Evolutionary conservation across 2,113 vertebrate genomes (phyloP), one percentile per base, ranked within the genome.

Genomic region (Alethe diademata): DNA sequence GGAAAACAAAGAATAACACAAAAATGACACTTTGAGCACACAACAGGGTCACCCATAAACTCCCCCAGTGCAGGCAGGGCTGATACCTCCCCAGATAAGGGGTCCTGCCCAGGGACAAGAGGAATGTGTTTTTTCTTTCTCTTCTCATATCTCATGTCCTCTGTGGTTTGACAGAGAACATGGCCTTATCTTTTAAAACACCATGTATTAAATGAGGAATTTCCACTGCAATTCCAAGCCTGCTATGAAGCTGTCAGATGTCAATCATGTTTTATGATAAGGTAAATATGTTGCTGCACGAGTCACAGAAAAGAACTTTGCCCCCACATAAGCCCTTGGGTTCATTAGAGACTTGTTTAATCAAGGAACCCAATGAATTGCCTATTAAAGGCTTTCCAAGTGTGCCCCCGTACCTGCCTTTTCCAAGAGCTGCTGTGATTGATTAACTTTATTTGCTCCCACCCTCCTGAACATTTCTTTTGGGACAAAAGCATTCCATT

Each of bases 181-280:
- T 9, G 64, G 54, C 51, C 56, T 93, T 95, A 90, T 79, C 92
- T 94, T 90, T 93, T 80, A 88, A 95, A 93, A 51, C 53, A 19
- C 66, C 1, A 5, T 48, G 60, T 90, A 95, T 94, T 93, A 96
- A 91, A 96, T 38, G 33, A 97, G 74, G 93, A 97, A 97, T 97
- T 96, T 93, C 0, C 0, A 86, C 76, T 73, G 95, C 83, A 91
- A 78, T 94, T 94, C 90, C 78, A 96, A 78, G 50, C 45, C 58
- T 84, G 40, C 73, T 94, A 69, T 95, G 92, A 96, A 97, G 60
- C 88, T 82, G 87, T 93, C 89, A 94, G 74, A 19, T 85, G 76
- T 89, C 93, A 87, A 5, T 96, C 66, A 71, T 9, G 35, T 56
- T 97, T 96, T 95, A 96, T 57, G 87, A 91, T 75, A 78, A 65